Evolutionary conservation across 2,113 vertebrate genomes (phyloP).

Genomic region (Ictalurus punctatus): DNA sequence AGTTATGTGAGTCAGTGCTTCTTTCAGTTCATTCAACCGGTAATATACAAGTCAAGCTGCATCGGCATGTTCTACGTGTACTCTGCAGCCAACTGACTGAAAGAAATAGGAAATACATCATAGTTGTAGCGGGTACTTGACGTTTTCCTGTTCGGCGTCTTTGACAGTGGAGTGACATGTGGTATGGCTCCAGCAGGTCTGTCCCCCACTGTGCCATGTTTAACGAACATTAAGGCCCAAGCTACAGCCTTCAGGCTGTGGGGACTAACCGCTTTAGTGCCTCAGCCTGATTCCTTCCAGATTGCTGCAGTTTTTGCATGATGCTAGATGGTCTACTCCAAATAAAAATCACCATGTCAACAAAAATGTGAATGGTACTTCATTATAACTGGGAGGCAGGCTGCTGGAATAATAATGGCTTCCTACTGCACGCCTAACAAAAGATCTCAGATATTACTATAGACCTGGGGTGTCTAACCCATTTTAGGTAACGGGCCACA

Average conservation of each 20-base stretch:
- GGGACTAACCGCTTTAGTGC: slow-evolving; percentile 31
- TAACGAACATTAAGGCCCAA: slow-evolving; percentile 36
- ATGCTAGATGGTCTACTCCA: slow-evolving; percentile 7
- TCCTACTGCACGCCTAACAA: background rate
- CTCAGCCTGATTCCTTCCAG: slow-evolving; percentile 44
- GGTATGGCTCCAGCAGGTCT: slow-evolving; percentile 23
- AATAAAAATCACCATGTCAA: slow-evolving; percentile 44
- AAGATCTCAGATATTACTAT: background rate
- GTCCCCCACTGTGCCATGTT: slow-evolving; percentile 8
- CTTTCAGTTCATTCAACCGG: background rate
- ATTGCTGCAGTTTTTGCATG: slow-evolving; percentile 8
- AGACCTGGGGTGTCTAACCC: slow-evolving; percentile 6
- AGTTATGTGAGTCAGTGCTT: background rate
- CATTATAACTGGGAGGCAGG: slow-evolving; percentile 25
- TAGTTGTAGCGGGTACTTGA: background rate
- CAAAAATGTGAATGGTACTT: slow-evolving; percentile 32
- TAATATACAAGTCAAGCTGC: background rate
- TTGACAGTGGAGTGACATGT: background rate
- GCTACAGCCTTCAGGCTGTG: slow-evolving; percentile 43
- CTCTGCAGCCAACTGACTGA: background rate
- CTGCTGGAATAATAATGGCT: background rate
- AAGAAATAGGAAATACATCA: background rate
- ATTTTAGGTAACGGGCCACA: background rate
- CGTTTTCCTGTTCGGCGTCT: background rate
- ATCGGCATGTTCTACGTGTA: background rate